Percentiles rank a stretch among this genome's conserved stretches.
These are phyloP conservation scores for Helarctos malayanus DNA, from an alignment of 2,797 vertebrate genomes.

Conservation along the genomic window DNA sequence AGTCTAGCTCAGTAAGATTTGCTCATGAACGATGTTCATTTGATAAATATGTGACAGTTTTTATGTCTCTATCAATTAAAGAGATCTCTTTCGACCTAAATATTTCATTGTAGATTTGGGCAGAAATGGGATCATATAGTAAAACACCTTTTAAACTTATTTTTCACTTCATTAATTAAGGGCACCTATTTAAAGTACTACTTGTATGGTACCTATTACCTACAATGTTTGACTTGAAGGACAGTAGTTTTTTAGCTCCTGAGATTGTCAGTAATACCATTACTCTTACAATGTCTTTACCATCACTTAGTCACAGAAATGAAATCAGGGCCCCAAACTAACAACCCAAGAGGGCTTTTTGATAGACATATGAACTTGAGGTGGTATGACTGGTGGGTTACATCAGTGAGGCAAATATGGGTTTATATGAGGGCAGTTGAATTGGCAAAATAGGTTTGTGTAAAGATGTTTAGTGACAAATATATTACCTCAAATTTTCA, in stretches of 20 bases:
- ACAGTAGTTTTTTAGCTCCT: not conserved
- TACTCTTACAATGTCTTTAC: not conserved
- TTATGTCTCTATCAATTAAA: not conserved
- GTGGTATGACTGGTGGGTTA: not conserved
- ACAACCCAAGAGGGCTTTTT: not conserved
- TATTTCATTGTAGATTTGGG: slow-evolving; percentile 27
- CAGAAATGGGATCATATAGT: not conserved
- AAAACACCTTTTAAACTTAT: not conserved
- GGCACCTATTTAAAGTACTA: not conserved
- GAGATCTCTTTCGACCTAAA: not conserved
- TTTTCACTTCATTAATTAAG: slow-evolving; percentile 8
- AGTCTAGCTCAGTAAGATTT: not conserved
- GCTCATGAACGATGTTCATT: not conserved
- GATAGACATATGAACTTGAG: not conserved
- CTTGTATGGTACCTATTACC: not conserved
- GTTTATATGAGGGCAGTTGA: not conserved
- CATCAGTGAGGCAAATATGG: not conserved
- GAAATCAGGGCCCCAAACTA: not conserved
- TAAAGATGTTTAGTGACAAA: not conserved
- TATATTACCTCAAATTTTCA: not conserved
- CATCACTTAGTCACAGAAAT: not conserved
- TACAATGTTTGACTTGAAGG: slow-evolving; percentile 8
- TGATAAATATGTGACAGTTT: not conserved
- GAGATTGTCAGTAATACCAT: not conserved
- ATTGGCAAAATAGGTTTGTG: not conserved